phyloP scores from a whole-genome alignment of 2,888 invertebrate species.

The Sussaba pulchella region DNA sequence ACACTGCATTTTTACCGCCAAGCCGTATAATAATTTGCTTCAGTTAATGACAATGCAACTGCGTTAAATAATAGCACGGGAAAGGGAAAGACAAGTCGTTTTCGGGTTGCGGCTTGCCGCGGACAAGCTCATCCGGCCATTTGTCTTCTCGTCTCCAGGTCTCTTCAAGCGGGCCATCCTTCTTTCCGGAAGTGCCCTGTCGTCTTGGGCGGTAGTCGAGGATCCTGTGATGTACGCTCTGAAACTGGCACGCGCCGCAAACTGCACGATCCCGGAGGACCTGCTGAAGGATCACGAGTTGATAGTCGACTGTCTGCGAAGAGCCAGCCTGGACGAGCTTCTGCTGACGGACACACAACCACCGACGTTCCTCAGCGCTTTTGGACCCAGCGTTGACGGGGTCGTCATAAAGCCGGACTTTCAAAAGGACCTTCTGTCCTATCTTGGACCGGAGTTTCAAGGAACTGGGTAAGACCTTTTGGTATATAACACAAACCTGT shows the following conservation, averaged over 20 bases:
- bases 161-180: constrained; percentile 95
- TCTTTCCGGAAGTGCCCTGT: constrained; percentile 94
- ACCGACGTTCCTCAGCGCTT: constrained; percentile 93
- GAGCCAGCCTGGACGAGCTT: constrained; percentile 90
- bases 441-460: constrained; percentile 85
- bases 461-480: constrained; percentile 79
- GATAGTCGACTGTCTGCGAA: constrained; percentile 93
- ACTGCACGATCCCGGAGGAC: constrained; percentile 93
- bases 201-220: constrained; percentile 95
- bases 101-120: constrained; percentile 30
- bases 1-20: not conserved
- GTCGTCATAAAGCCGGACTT: constrained; percentile 96
- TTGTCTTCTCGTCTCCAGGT: constrained; percentile 85
- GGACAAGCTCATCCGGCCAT: constrained; percentile 58
- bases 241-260: constrained; percentile 92
- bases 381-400: constrained; percentile 97
- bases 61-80: not conserved
- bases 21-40: constrained; percentile 1
- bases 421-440: constrained; percentile 91
- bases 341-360: constrained; percentile 91
- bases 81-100: not conserved
- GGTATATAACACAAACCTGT: too few relatives aligned
- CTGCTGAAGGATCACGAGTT: constrained; percentile 92
- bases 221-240: constrained; percentile 93
- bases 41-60: not conserved